Evolutionary conservation across 1,140 invertebrate genomes (phyloP).

Genomic region (Zaprionus camerounensis): DNA sequence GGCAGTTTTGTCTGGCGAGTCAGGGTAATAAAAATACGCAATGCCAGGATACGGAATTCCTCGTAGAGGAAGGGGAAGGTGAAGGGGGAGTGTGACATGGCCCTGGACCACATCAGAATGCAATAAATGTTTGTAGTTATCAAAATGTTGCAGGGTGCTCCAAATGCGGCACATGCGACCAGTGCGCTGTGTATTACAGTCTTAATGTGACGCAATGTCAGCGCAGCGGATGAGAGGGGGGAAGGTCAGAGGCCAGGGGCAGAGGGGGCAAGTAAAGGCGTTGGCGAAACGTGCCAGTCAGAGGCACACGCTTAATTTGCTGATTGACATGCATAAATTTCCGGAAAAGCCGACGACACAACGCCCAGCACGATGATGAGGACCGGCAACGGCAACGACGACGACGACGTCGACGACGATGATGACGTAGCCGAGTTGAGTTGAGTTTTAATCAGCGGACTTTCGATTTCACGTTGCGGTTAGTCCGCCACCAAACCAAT

Average conservation of each 20-base stretch:
- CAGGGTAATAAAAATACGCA: constrained; percentile 66
- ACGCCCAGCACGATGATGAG: constrained; percentile 23
- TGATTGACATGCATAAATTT: constrained; percentile 74
- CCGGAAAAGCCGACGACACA: constrained; percentile 55
- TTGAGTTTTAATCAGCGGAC: constrained; percentile 75
- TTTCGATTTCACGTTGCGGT: constrained; percentile 78
- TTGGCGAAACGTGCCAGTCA: constrained; percentile 35
- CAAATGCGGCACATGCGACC: constrained; percentile 23
- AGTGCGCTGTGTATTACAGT: constrained; percentile 9
- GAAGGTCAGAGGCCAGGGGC: neutral
- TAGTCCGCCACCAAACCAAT: constrained; percentile 34
- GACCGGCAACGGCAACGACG: neutral
- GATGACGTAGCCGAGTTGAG: constrained; percentile 23
- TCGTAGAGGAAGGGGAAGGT: neutral
- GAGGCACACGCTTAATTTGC: constrained; percentile 55
- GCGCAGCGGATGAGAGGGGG: neutral
- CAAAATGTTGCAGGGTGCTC: constrained; percentile 49
- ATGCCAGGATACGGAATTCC: constrained; percentile 27
- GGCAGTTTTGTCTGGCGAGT: constrained; percentile 71
- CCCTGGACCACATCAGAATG: constrained; percentile 53
- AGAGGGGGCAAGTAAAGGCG: constrained; percentile 2
- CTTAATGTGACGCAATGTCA: constrained; percentile 45
- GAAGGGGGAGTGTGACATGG: neutral
- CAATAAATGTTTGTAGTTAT: constrained; percentile 64
- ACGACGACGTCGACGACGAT: neutral